These are phyloP conservation scores for Sinohyriopsis cumingii DNA, from an alignment of 2,888 invertebrate genomes.

Conservation along the genomic window DNA sequence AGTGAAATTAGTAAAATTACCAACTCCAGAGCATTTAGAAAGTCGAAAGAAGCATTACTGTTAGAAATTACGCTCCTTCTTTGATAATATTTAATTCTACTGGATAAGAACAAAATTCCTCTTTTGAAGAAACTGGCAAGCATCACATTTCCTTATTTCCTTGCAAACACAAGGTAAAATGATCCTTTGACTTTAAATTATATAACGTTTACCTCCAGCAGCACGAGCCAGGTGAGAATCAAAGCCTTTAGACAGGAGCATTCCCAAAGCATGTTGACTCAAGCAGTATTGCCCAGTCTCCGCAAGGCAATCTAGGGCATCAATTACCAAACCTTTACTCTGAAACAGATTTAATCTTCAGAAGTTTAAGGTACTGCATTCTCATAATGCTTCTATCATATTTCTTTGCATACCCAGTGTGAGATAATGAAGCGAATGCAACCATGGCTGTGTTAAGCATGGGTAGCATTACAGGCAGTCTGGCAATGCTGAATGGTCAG, in stretches of 20 bases:
- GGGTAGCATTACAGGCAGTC: no score
- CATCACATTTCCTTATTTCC: not conserved
- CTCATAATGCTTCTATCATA: not conserved
- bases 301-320: conserved; percentile 52
- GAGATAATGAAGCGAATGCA: no score
- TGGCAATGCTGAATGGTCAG: no score
- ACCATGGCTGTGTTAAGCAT: no score
- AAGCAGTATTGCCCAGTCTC: conserved; percentile 41
- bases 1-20: no score
- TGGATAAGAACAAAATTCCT: no score
- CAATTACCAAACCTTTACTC: conserved; percentile 58
- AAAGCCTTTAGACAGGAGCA: conserved; percentile 54
- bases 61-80: no score
- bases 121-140: not conserved
- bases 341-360: conserved; percentile 22
- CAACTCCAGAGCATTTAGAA: no score
- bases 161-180: not conserved
- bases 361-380: not conserved
- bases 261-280: conserved; percentile 31
- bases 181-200: not conserved
- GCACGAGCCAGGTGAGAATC: conserved; percentile 56
- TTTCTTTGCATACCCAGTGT: no score
- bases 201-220: conserved; percentile 45
- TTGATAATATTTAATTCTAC: no score
- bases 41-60: no score